Conservation (phyloP, 2,888 invertebrate genomes). For the Vanessa cardui region DNA sequence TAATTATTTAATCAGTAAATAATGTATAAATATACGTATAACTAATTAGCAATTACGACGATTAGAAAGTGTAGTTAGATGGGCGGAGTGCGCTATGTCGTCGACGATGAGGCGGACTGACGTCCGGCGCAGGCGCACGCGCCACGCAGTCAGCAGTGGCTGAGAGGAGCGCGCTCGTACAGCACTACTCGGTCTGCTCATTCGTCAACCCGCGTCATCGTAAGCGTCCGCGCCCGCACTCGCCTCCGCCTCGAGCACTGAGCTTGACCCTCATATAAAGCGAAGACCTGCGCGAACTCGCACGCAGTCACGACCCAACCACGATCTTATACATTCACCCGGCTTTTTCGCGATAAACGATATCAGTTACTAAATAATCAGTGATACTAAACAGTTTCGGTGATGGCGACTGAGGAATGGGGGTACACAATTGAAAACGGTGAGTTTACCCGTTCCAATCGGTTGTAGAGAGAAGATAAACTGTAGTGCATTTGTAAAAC, state of each 20-base stretch:
- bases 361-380: constrained; percentile 39
- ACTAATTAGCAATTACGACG: constrained; percentile 50
- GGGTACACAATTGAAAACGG: constrained; percentile 84
- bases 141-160: constrained; percentile 58
- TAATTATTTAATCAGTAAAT: constrained; percentile 55
- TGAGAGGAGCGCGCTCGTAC: constrained; percentile 56
- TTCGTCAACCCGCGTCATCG: constrained; percentile 41
- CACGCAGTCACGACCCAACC: constrained; percentile 74
- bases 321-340: constrained; percentile 67
- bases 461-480: constrained; percentile 40
- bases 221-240: constrained; percentile 51
- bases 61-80: constrained; percentile 55
- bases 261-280: constrained; percentile 66
- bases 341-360: constrained; percentile 57
- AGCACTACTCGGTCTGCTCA: constrained; percentile 29
- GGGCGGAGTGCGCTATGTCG: constrained; percentile 42
- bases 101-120: constrained; percentile 44
- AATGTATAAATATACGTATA: constrained; percentile 45
- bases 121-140: constrained; percentile 47
- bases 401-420: constrained; percentile 80
- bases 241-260: constrained; percentile 44
- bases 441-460: constrained; percentile 62
- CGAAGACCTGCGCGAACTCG: constrained; percentile 62
- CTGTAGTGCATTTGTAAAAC: constrained; percentile 55
- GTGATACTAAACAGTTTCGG: constrained; percentile 41